phyloP scores from a whole-genome alignment of 2,888 invertebrate species.

The Noctua comes region DNA sequence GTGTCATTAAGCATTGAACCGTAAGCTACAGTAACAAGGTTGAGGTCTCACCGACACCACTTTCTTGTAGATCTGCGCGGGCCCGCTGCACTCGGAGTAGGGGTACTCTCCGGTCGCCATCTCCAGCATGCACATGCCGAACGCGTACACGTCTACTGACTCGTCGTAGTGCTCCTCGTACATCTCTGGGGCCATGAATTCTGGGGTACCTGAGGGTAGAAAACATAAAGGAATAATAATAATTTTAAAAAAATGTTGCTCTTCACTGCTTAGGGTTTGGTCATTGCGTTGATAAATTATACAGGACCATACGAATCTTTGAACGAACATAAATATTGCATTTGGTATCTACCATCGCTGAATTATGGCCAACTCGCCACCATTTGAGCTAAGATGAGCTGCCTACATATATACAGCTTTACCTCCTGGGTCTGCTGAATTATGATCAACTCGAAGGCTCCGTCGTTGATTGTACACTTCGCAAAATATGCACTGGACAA shows the following conservation, averaged over 20 bases:
- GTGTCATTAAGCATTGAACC: not conserved
- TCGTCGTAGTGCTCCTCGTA: constrained; percentile 99
- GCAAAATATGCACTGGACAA: too few relatives aligned
- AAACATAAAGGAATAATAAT: too few relatives aligned
- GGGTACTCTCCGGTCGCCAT: constrained; percentile 99
- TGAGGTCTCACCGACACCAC: constrained; percentile 95
- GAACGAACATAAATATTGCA: not conserved
- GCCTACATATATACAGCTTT: too few relatives aligned
- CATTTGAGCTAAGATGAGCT: too few relatives aligned
- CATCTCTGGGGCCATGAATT: constrained; percentile 99
- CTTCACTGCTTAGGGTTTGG: not conserved
- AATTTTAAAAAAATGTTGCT: too few relatives aligned
- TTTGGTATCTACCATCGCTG: not conserved
- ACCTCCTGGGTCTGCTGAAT: too few relatives aligned
- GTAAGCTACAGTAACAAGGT: constrained; percentile 53
- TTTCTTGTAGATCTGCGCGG: constrained; percentile 99
- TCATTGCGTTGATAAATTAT: not conserved
- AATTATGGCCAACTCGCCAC: too few relatives aligned
- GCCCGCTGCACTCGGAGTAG: constrained; percentile 99
- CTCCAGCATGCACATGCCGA: constrained; percentile 99
- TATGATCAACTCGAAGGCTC: too few relatives aligned
- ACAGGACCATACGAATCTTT: not conserved
- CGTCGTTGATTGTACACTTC: too few relatives aligned
- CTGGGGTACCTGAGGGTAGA: constrained; percentile 93
- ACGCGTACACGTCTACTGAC: constrained; percentile 99